phyloP scores from a whole-genome alignment of 1,140 invertebrate genomes.

The Centruroides sculpturatus region DNA sequence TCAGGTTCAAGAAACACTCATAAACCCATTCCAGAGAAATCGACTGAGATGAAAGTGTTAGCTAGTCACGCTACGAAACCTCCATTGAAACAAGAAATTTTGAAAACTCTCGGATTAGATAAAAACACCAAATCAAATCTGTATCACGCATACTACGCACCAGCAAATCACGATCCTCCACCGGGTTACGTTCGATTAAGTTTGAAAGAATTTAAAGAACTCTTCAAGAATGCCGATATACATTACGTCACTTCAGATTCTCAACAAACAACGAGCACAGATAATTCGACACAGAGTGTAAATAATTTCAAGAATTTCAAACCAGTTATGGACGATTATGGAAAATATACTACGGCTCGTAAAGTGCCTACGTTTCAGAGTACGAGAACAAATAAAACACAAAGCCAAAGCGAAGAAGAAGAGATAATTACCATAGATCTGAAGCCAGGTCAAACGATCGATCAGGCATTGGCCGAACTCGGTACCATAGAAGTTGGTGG shows the following conservation, averaged over 20 bases:
- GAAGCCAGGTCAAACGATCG: neutral
- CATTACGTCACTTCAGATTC: constrained; percentile 3
- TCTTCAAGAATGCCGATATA: constrained; percentile 20
- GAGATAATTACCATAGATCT: neutral
- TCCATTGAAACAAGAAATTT: no score
- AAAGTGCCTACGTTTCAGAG: neutral
- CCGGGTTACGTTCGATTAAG: constrained; percentile 18
- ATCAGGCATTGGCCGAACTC: neutral
- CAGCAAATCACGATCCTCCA: constrained; percentile 17
- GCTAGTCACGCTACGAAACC: no score
- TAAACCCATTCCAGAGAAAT: no score
- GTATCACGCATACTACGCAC: constrained; percentile 20
- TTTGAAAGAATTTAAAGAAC: constrained; percentile 16
- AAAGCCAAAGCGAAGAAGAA: neutral
- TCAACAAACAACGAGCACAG: no score
- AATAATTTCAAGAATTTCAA: neutral
- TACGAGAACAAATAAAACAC: neutral
- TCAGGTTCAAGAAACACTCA: no score
- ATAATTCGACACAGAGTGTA: neutral
- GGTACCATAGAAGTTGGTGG: neutral
- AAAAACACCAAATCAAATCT: constrained; percentile 3
- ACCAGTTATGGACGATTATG: neutral
- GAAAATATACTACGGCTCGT: neutral
- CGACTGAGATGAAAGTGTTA: no score
- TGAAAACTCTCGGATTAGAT: no score